Evolutionary conservation across 2,113 vertebrate genomes (phyloP).

Genomic region (Menidia beryllina): DNA sequence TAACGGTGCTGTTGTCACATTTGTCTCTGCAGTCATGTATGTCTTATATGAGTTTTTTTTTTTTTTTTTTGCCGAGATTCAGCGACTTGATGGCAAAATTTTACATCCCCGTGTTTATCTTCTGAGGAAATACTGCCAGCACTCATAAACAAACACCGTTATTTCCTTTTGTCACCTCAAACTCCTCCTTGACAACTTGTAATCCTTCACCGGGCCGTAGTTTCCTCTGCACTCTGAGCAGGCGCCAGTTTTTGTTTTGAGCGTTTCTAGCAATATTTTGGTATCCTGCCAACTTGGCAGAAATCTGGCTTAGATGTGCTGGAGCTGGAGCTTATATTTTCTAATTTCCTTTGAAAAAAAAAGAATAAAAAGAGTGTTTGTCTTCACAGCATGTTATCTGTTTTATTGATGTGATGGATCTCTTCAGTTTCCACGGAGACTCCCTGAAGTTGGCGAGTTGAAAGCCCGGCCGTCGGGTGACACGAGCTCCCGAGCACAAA

Average conservation of each 20-base stretch:
- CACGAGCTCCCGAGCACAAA: slow-evolving; percentile 10
- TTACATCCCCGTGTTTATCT: slow-evolving; percentile 13
- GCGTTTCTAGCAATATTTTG: slow-evolving; percentile 68
- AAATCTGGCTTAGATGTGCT: slow-evolving; percentile 40
- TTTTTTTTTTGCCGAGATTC: no score
- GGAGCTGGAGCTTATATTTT: slow-evolving; percentile 24
- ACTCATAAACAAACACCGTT: slow-evolving; percentile 21
- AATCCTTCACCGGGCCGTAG: slow-evolving; percentile 26
- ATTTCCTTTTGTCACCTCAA: slow-evolving; percentile 22
- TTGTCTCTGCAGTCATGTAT: no score
- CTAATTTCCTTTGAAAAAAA: slow-evolving; percentile 28
- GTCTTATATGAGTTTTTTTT: no score
- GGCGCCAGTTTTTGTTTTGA: slow-evolving; percentile 58
- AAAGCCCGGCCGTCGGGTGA: slow-evolving; percentile 9
- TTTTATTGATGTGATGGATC: slow-evolving; percentile 48
- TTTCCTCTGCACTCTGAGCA: slow-evolving; percentile 28
- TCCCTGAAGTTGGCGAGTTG: slow-evolving; percentile 23
- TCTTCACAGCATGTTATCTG: slow-evolving; percentile 39
- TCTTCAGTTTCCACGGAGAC: slow-evolving; percentile 17
- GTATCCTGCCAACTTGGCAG: slow-evolving; percentile 57
- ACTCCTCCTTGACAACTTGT: slow-evolving; percentile 30
- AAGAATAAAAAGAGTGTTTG: slow-evolving; percentile 20
- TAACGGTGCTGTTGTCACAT: no score
- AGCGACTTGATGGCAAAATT: slow-evolving; percentile 2
- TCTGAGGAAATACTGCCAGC: slow-evolving; percentile 25